Evolutionary conservation across 2,113 vertebrate genomes (phyloP).

Genomic region (Xiphophorus couchianus): DNA sequence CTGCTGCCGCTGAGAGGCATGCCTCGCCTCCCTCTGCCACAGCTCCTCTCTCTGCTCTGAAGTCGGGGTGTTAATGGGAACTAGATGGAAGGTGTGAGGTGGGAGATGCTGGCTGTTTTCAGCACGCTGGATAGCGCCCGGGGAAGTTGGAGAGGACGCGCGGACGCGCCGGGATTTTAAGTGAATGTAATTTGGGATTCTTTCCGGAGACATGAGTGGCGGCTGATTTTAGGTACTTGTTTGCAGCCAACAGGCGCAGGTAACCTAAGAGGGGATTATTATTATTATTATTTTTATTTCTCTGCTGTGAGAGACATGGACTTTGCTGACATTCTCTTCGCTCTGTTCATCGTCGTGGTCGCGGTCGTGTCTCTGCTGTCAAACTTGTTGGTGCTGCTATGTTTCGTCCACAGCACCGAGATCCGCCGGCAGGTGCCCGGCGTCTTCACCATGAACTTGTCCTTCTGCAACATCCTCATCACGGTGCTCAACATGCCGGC

Average conservation of each 20-base stretch:
- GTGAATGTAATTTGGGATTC: conserved; percentile 1
- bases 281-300: conserved; percentile 19
- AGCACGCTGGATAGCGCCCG: conserved; percentile 86
- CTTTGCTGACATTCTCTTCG: conserved; percentile 83
- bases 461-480: conserved; percentile 87
- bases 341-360: conserved; percentile 83
- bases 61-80: conserved; percentile 21
- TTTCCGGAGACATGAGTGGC: conserved; percentile 20
- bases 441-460: conserved; percentile 85
- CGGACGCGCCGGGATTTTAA: conserved; percentile 39
- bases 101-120: conserved; percentile 60
- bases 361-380: conserved; percentile 84
- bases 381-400: conserved; percentile 86
- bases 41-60: conserved; percentile 1
- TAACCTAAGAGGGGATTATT: conserved; percentile 22
- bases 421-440: conserved; percentile 86
- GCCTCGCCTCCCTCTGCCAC: conserved; percentile 1
- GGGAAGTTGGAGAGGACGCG: conserved; percentile 49
- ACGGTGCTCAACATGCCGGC: conserved; percentile 85
- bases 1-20: conserved; percentile 27
- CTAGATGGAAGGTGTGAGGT: conserved; percentile 9
- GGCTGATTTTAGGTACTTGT: conserved; percentile 33
- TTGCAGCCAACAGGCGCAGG: conserved; percentile 39
- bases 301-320: conserved; percentile 83
- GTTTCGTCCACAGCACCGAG: conserved; percentile 85